phyloP scores from a whole-genome alignment of 2,113 vertebrate species.

The Hemiprocne comata region DNA sequence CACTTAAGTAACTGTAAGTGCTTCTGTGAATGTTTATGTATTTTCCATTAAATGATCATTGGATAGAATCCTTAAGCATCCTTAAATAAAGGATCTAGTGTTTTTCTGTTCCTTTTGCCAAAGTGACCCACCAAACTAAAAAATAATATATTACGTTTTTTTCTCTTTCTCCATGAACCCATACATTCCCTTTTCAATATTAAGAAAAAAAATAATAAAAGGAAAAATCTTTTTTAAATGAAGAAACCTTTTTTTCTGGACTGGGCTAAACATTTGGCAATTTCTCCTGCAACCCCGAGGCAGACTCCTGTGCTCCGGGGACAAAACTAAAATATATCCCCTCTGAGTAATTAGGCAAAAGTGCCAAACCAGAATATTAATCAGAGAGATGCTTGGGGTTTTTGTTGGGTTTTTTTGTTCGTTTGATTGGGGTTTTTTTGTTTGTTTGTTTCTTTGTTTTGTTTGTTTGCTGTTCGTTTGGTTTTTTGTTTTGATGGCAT shows the following conservation, averaged over 20 bases:
- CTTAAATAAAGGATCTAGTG: neutral
- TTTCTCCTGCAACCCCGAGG: neutral
- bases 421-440: neutral
- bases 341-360: neutral
- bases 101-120: neutral
- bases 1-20: neutral
- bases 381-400: neutral
- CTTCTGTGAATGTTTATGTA: neutral
- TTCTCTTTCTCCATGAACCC: neutral
- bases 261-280: neutral
- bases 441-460: neutral
- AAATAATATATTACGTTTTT: neutral
- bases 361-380: neutral
- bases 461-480: neutral
- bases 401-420: neutral
- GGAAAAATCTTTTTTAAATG: neutral
- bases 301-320: neutral
- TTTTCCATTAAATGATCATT: neutral
- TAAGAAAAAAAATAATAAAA: neutral
- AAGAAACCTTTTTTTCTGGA: neutral
- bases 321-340: neutral
- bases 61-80: neutral
- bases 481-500: neutral
- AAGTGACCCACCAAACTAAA: neutral
- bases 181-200: accelerated